Percentiles rank a stretch among this genome's conserved stretches.
Conservation (phyloP, 2,888 invertebrate genomes). For the Lochmaea crataegi region DNA sequence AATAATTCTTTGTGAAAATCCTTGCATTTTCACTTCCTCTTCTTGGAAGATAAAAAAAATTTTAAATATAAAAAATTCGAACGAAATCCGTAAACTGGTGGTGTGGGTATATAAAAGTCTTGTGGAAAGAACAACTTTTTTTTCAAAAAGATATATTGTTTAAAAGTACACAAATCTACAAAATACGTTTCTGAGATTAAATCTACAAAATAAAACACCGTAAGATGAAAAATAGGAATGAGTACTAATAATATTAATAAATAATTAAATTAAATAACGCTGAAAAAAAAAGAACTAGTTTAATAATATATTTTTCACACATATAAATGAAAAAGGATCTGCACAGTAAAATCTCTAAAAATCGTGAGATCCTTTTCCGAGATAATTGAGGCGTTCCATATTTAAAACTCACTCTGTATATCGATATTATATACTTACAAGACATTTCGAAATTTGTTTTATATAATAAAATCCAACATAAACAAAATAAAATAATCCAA, state of each 20-base stretch:
- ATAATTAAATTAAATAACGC: conserved; percentile 29
- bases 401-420: too few species aligned
- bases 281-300: conserved; percentile 17
- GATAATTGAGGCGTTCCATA: too few species aligned
- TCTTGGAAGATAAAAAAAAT: neutral
- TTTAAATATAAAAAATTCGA: conserved; percentile 14
- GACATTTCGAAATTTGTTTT: conserved; percentile 28
- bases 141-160: conserved; percentile 51
- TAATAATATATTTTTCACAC: conserved; percentile 30
- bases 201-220: conserved; percentile 45
- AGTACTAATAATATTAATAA: conserved; percentile 39
- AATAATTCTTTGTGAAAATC: too few species aligned
- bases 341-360: too few species aligned
- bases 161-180: conserved; percentile 59
- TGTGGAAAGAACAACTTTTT: conserved; percentile 16
- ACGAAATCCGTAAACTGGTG: conserved; percentile 44
- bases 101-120: too few species aligned
- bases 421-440: neutral
- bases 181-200: conserved; percentile 52
- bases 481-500: conserved; percentile 29
- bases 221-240: conserved; percentile 52
- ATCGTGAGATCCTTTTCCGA: too few species aligned
- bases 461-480: conserved; percentile 21
- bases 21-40: too few species aligned
- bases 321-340: too few species aligned